phyloP scores from a whole-genome alignment of 2,113 vertebrate genomes.

The Pterocles orientalis region DNA sequence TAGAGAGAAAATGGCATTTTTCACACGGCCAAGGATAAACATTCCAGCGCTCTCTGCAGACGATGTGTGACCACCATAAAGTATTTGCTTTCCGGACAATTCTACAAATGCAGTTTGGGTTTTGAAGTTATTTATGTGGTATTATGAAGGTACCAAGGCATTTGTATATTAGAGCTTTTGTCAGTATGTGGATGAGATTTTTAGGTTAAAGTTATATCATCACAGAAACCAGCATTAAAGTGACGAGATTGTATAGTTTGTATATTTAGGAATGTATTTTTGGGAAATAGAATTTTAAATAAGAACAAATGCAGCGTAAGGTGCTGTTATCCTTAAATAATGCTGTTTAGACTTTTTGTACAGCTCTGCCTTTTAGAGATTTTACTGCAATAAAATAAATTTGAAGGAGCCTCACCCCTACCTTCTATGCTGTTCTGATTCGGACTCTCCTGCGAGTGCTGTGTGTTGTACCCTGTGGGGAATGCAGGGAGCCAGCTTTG shows the following conservation, averaged over 20 bases:
- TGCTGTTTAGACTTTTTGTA: constrained; percentile 77
- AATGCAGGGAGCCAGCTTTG: constrained; percentile 32
- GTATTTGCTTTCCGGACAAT: constrained; percentile 75
- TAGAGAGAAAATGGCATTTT: constrained; percentile 99
- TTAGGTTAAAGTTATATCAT: constrained; percentile 69
- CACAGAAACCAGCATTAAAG: constrained; percentile 82
- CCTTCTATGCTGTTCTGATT: constrained; percentile 36
- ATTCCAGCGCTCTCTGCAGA: constrained; percentile 90
- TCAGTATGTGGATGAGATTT: constrained; percentile 67
- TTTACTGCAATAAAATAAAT: constrained; percentile 78
- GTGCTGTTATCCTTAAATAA: constrained; percentile 76
- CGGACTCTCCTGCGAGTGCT: constrained; percentile 53
- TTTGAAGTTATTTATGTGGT: constrained; percentile 80
- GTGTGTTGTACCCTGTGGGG: constrained; percentile 67
- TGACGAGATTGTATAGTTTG: constrained; percentile 84
- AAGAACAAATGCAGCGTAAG: constrained; percentile 72
- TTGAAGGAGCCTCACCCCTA: constrained; percentile 63
- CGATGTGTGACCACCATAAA: constrained; percentile 84
- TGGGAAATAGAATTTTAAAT: constrained; percentile 80
- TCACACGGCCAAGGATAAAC: constrained; percentile 90
- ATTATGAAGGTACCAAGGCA: constrained; percentile 77
- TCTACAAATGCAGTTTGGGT: constrained; percentile 57
- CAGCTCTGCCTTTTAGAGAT: constrained; percentile 78
- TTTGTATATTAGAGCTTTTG: constrained; percentile 64
- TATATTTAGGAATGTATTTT: constrained; percentile 87